Evolutionary conservation across 2,797 vertebrate species (phyloP).

Genomic region (Enteromius radiatus): DNA sequence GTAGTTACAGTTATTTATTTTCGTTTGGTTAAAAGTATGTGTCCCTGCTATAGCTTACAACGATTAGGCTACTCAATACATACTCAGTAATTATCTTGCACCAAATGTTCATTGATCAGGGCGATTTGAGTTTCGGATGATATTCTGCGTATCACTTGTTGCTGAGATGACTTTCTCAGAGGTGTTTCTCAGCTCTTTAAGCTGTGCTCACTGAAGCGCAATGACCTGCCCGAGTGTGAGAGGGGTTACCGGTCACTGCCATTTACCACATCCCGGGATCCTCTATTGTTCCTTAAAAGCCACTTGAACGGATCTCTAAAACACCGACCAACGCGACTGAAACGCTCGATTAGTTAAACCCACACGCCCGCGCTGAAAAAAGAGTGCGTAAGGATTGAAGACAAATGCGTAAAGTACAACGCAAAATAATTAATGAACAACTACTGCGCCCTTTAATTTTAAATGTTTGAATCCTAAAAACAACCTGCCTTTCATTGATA

Average conservation of each 20-base stretch:
- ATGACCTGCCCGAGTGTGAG: constrained; percentile 67
- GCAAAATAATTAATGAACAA: not conserved
- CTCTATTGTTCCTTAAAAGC: constrained; percentile 77
- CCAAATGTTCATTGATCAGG: not conserved
- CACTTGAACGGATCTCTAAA: constrained; percentile 77
- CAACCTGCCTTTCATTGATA: not conserved
- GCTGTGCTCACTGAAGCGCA: constrained; percentile 34
- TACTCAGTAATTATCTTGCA: not conserved
- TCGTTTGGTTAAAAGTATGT: not conserved
- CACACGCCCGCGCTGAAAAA: constrained; percentile 44
- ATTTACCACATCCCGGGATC: constrained; percentile 77
- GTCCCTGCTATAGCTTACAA: not conserved
- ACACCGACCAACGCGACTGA: constrained; percentile 71
- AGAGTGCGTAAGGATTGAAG: not conserved
- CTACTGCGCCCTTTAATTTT: not conserved
- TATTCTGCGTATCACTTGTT: constrained; percentile 32
- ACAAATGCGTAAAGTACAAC: constrained; percentile 2
- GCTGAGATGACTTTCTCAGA: constrained; percentile 45
- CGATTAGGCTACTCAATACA: not conserved
- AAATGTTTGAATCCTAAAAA: not conserved
- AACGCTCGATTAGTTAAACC: constrained; percentile 69
- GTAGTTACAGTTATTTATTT: not conserved
- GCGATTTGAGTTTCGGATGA: not conserved
- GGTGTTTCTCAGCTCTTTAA: not conserved
- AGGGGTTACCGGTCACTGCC: constrained; percentile 68